phyloP scores from a whole-genome alignment of 53 echinoderm and acorn worm genomes.

The Echinarachnius parma region DNA sequence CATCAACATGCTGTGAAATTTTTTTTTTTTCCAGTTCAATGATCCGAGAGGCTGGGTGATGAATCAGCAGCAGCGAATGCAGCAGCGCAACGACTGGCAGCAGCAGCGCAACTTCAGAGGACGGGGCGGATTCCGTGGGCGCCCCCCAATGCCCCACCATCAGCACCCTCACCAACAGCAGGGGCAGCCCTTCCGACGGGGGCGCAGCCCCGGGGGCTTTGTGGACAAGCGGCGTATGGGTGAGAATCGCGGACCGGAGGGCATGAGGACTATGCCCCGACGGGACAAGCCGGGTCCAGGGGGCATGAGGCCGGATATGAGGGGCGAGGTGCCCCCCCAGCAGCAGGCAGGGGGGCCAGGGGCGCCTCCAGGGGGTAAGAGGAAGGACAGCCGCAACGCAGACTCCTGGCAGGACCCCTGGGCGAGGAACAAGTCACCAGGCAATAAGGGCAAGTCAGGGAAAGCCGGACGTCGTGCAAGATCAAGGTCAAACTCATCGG shows the following conservation, averaged over 20 bases:
- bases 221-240: conserved; percentile 41
- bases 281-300: conserved; percentile 50
- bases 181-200: conserved; percentile 23
- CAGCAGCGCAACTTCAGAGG: conserved; percentile 16
- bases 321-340: conserved; percentile 15
- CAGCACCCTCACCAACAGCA: conserved; percentile 15
- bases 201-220: conserved; percentile 31
- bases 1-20: neutral
- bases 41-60: conserved; percentile 35
- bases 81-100: conserved; percentile 15
- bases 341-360: neutral
- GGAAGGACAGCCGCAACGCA: conserved; percentile 15
- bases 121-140: conserved; percentile 6
- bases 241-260: conserved; percentile 30
- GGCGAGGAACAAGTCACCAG: conserved; percentile 77
- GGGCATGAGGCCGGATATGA: conserved; percentile 1
- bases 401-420: conserved; percentile 98
- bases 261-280: conserved; percentile 48
- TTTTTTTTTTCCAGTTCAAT: conserved; percentile 13
- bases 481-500: conserved; percentile 80
- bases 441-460: conserved; percentile 15
- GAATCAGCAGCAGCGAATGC: conserved; percentile 2
- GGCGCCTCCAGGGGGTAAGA: neutral
- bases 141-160: neutral
- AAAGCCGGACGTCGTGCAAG: conserved; percentile 42